A percentile compares a stretch with the other conserved stretches of the same genome.
Evolutionary conservation across 2,888 invertebrate species (phyloP).

Genomic region (Eupithecia dodoneata): DNA sequence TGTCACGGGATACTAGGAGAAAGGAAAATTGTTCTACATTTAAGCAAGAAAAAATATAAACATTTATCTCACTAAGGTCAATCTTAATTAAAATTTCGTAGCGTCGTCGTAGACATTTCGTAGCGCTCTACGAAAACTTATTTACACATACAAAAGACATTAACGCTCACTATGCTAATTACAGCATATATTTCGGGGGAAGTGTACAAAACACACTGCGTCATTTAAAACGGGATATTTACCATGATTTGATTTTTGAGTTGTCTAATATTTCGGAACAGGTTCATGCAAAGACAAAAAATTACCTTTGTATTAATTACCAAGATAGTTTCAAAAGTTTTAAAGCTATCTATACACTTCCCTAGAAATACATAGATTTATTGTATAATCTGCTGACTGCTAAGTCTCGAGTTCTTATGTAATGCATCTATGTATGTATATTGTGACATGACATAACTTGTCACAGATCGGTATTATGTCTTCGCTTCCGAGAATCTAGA

Average conservation of each 20-base stretch:
- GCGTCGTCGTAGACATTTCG: not conserved
- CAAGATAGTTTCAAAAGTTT: no score
- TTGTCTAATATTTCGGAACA: no score
- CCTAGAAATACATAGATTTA: not conserved
- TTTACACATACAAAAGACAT: constrained; percentile 17
- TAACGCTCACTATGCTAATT: constrained; percentile 3
- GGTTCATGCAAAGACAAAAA: no score
- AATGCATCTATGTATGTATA: not conserved
- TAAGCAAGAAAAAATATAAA: constrained; percentile 8
- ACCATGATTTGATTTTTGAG: no score
- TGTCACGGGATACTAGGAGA: constrained; percentile 22
- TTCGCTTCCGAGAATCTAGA: not conserved
- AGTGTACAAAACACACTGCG: no score
- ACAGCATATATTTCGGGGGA: no score
- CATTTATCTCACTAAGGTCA: constrained; percentile 10
- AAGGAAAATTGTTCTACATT: constrained; percentile 19
- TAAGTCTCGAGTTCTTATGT: not conserved
- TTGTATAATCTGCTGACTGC: not conserved
- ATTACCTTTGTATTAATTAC: no score
- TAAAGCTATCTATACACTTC: no score
- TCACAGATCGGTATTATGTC: constrained; percentile 3
- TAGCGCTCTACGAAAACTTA: constrained; percentile 8
- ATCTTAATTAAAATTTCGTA: constrained; percentile 20
- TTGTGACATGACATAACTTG: constrained; percentile 9
- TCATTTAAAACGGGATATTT: no score